phyloP scores from a whole-genome alignment of 2,797 vertebrate genomes.

The Otolemur crassicaudatus region DNA sequence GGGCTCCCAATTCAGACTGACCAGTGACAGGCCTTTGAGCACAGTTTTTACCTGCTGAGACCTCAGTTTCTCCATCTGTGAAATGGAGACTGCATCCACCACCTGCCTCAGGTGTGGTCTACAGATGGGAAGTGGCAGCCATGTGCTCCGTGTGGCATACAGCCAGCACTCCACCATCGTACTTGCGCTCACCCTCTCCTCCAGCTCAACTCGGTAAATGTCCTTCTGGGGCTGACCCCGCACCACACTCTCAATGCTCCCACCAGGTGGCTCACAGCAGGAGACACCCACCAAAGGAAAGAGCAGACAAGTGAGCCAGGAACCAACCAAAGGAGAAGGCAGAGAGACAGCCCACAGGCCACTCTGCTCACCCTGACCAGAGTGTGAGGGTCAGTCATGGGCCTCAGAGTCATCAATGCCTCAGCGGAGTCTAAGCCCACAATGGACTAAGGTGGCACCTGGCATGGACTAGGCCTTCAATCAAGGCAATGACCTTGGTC shows the following conservation, averaged over 20 bases:
- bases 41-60: not conserved
- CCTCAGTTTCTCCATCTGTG: not conserved
- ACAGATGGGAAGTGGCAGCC: no score
- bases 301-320: not conserved
- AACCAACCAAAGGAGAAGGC: not conserved
- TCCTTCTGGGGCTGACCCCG: not conserved
- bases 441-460: not conserved
- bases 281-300: not conserved
- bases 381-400: not conserved
- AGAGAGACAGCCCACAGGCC: not conserved
- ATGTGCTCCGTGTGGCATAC: accelerated
- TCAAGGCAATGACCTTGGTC: not conserved
- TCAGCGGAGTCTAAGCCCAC: not conserved
- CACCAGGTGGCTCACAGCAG: not conserved
- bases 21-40: not conserved
- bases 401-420: not conserved
- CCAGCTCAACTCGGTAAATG: no score
- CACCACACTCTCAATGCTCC: not conserved
- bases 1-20: not conserved
- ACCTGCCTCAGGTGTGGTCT: not conserved
- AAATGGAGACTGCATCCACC: not conserved
- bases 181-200: not conserved
- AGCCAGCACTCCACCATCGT: no score
- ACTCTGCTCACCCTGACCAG: not conserved
- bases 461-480: no score